These are phyloP conservation scores for Diadema setosum DNA, from an alignment of 35 echinoderm and acorn worm species.

Conservation along the genomic window DNA sequence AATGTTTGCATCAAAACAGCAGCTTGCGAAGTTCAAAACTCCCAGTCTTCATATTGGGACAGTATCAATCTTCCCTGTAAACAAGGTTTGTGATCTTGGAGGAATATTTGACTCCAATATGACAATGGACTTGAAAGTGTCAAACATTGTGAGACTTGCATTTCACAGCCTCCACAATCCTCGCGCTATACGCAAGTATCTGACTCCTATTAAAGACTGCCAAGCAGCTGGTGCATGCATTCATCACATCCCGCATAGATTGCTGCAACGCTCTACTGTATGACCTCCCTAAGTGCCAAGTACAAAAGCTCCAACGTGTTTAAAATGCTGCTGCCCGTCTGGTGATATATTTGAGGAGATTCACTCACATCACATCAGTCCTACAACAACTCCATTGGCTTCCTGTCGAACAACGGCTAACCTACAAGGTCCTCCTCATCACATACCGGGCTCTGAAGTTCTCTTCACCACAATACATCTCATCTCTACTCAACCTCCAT, in stretches of 20 bases:
- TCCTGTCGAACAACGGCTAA: background rate
- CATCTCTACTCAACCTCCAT: background rate
- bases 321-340: slow-evolving; percentile 14
- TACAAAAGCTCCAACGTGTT: background rate
- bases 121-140: slow-evolving; percentile 17
- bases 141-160: background rate
- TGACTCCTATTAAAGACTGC: too few relatives aligned
- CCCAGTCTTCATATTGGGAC: background rate
- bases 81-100: background rate
- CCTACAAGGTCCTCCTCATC: background rate
- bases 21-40: background rate
- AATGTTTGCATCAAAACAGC: background rate
- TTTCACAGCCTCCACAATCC: background rate
- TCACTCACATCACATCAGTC: slow-evolving; percentile 4
- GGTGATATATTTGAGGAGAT: background rate
- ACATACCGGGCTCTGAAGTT: background rate
- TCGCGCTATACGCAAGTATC: background rate
- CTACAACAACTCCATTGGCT: slow-evolving; percentile 1
- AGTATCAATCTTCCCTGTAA: background rate
- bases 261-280: slow-evolving; percentile 27
- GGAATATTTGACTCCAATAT: background rate
- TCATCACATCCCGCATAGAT: slow-evolving; percentile 34
- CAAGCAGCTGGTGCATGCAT: slow-evolving; percentile 26
- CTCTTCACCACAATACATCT: background rate
- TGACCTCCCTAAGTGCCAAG: background rate